These are phyloP conservation scores for Lasioglossum calceatum DNA, from an alignment of 2,888 invertebrate species.

Conservation along the genomic window DNA sequence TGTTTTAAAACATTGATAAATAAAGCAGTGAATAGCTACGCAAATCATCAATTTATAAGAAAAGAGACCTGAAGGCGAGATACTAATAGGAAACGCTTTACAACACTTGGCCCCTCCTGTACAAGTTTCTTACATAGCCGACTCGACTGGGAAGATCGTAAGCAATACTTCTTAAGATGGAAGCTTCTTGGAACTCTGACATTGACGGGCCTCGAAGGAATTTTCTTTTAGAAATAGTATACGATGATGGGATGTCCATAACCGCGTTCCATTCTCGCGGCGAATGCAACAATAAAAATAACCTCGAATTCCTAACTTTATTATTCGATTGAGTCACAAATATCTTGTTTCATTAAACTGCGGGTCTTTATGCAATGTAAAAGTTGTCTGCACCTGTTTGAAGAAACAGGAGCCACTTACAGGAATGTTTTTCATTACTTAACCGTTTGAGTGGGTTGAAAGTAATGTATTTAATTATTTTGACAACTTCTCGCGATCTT, in stretches of 20 bases:
- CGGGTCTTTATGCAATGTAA: background rate
- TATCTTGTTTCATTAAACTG: no score
- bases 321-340: background rate
- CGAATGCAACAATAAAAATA: background rate
- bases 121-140: background rate
- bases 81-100: background rate
- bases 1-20: no score
- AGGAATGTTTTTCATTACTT: background rate
- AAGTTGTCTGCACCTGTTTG: background rate
- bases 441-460: background rate
- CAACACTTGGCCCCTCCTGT: background rate
- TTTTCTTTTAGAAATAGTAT: slow-evolving; percentile 5
- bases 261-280: background rate
- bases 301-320: background rate
- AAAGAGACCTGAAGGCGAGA: background rate
- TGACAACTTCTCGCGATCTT: background rate
- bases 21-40: no score
- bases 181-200: slow-evolving; percentile 16
- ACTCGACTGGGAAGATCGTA: background rate
- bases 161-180: slow-evolving; percentile 4
- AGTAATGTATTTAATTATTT: no score
- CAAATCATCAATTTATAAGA: background rate
- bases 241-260: background rate
- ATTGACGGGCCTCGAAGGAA: background rate
- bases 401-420: background rate